Conservation (phyloP, 1,140 invertebrate species). For the Lordiphosa collinella region DNA sequence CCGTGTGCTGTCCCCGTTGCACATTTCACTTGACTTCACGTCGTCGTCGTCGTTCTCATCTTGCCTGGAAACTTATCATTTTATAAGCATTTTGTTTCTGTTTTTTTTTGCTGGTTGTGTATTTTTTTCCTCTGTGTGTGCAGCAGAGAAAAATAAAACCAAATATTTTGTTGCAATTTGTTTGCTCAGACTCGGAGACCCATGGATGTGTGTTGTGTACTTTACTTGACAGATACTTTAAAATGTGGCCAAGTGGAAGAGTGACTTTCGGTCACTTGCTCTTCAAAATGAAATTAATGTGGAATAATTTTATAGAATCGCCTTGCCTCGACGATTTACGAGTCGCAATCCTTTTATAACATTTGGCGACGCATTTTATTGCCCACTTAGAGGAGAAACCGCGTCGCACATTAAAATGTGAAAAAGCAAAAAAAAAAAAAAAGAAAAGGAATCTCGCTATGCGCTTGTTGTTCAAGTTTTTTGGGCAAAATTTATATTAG, state of each 20-base stretch:
- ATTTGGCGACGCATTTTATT: constrained; percentile 68
- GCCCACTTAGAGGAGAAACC: constrained; percentile 54
- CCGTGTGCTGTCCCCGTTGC: constrained; percentile 23
- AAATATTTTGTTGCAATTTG: constrained; percentile 73
- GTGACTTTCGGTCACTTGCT: constrained; percentile 10
- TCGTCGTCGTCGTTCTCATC: constrained; percentile 26
- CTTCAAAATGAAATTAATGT: constrained; percentile 56
- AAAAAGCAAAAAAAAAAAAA: constrained; percentile 8
- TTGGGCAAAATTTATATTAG: constrained; percentile 64
- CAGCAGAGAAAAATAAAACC: constrained; percentile 46
- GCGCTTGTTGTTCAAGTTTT: constrained; percentile 54
- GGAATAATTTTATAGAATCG: not conserved
- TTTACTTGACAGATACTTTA: constrained; percentile 73
- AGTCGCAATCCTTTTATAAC: constrained; percentile 70
- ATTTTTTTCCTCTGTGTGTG: constrained; percentile 34
- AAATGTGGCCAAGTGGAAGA: constrained; percentile 61
- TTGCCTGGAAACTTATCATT: constrained; percentile 62
- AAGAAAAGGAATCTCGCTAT: not conserved
- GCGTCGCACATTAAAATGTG: constrained; percentile 67
- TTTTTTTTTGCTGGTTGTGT: constrained; percentile 37
- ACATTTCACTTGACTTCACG: constrained; percentile 71
- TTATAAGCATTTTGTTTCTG: constrained; percentile 58
- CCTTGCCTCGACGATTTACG: constrained; percentile 52
- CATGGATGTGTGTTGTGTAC: constrained; percentile 15
- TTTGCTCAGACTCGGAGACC: constrained; percentile 19